Percentiles rank a stretch among this genome's conserved stretches.
phyloP scores from a whole-genome alignment of 2,797 vertebrate species.

The Falco columbarius region DNA sequence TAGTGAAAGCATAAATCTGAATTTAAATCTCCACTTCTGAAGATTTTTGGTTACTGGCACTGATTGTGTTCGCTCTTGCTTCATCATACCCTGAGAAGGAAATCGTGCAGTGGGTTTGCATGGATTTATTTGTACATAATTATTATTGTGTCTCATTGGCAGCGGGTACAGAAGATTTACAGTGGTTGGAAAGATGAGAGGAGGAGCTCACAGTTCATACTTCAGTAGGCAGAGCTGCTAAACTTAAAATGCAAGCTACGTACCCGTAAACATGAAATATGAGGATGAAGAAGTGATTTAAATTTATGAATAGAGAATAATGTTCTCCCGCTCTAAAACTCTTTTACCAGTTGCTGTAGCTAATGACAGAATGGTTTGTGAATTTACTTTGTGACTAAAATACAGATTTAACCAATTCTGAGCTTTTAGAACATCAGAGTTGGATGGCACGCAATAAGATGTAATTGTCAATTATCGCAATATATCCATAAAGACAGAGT shows the following conservation, averaged over 20 bases:
- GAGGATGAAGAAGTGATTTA: not conserved
- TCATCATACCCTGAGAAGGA: not conserved
- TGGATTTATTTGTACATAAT: not conserved
- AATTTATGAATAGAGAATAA: constrained; percentile 43
- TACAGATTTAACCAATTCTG: constrained; percentile 10
- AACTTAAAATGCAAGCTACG: not conserved
- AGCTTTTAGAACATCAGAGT: not conserved
- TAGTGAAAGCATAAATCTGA: not conserved
- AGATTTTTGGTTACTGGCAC: not conserved
- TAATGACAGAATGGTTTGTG: constrained; percentile 14
- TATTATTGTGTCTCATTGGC: not conserved
- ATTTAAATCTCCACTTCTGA: not conserved
- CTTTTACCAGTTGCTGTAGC: not conserved
- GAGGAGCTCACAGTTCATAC: not conserved
- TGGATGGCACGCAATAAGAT: not conserved
- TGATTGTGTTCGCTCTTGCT: not conserved
- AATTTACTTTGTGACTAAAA: constrained; percentile 45
- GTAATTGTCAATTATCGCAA: constrained; percentile 21
- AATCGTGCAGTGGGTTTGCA: not conserved
- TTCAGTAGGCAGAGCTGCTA: not conserved
- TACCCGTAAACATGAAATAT: constrained; percentile 11
- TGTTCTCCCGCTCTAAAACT: not conserved
- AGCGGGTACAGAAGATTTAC: not conserved
- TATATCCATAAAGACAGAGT: constrained; percentile 18
- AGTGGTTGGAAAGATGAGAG: not conserved